These are phyloP conservation scores for Dunckerocampus dactyliophorus DNA, from an alignment of 2,113 vertebrate species.

Conservation along the genomic window DNA sequence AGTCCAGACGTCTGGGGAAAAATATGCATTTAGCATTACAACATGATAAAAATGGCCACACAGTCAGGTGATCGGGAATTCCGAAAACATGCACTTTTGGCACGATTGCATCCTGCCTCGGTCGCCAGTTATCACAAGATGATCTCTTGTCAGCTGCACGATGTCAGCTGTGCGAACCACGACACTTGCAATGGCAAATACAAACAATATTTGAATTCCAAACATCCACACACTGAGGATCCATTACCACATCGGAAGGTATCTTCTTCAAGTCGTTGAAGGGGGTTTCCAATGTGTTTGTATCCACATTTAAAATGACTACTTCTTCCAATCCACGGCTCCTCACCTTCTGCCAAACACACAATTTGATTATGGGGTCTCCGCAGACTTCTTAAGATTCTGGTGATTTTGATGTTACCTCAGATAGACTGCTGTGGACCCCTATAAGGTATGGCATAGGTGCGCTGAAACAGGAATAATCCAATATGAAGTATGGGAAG, in stretches of 20 bases:
- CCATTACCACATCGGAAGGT: conserved; percentile 79
- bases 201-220: too few relatives aligned
- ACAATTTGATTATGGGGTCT: not conserved
- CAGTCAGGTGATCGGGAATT: too few relatives aligned
- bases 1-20: conserved; percentile 74
- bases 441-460: conserved; percentile 91
- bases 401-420: conserved; percentile 65
- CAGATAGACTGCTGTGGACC: conserved; percentile 81
- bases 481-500: conserved; percentile 4
- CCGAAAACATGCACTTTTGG: too few relatives aligned
- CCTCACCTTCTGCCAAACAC: conserved; percentile 70
- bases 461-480: conserved; percentile 68
- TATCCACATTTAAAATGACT: conserved; percentile 84
- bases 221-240: too few relatives aligned
- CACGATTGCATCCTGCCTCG: too few relatives aligned
- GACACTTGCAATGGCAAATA: too few relatives aligned
- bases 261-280: conserved; percentile 81
- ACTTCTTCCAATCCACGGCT: conserved; percentile 83
- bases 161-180: too few relatives aligned
- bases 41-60: too few relatives aligned
- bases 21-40: not conserved
- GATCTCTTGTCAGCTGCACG: too few relatives aligned
- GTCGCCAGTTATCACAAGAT: too few relatives aligned
- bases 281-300: conserved; percentile 81
- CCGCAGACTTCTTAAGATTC: not conserved